Evolutionary conservation across 2,888 invertebrate species (phyloP), one percentile per base, ranked within the genome.

Genomic region (Diplazon laetatorius): DNA sequence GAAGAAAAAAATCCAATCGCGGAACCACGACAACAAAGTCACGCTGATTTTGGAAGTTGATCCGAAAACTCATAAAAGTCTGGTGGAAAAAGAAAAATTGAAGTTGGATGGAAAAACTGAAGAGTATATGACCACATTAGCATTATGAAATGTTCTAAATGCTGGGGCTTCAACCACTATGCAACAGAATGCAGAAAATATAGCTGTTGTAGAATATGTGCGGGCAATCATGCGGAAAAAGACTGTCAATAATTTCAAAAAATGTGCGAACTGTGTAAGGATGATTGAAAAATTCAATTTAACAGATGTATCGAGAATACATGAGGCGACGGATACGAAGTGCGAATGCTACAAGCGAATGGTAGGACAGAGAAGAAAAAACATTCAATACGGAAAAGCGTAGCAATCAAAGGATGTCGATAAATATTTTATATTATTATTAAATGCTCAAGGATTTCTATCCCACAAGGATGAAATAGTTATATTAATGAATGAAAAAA

Each of bases 391-490:
- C 22, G 12, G 1, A 0, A 46, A 18, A 2, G 42, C 42, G 63
- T 76, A 70, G 37, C 39, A 20, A 50, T 22, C 22, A 50, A 30
- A 6, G 30, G 30, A 30, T 6, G 6, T 5, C 22, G 48, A n/a
- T 20, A 66, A 25, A 55, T 70, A 25, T 46, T 50, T 39, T 18
- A 22, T 59, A 16, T 1, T 50, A 14, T 12, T 74, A 5, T 57
- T 76, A 30, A 77, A 77, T 35, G 46, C 39, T 1, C 72, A 72
- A 66, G 73, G 73, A 1, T 57, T 68, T 16, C 50, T 81, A n/a
- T 68, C 22, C n/a, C 80, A 78, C 25, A 80, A 81, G 6, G 78
- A 82, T n/a, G 78, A 80, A 44, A 78, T 80, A 22, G 63, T 66
- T 18, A 65, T 76, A 12, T 20, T 78, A n/a, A 59, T 63, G 20